Evolutionary conservation across 2,113 vertebrate genomes (phyloP).

Genomic region (Stigmatopora argus): DNA sequence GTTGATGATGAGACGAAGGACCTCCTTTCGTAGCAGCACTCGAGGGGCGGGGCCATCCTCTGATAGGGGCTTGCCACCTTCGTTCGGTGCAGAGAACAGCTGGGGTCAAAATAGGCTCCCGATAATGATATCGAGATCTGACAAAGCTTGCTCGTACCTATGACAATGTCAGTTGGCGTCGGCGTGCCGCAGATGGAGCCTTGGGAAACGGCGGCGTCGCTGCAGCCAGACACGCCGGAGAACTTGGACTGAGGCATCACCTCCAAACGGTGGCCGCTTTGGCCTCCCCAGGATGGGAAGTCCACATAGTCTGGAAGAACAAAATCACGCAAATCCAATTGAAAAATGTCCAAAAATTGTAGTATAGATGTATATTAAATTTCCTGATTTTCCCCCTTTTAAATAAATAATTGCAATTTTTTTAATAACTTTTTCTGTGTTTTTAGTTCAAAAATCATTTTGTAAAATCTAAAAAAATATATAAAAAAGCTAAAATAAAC

Average conservation of each 20-base stretch:
- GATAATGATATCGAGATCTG: too few species aligned
- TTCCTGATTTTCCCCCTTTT: too few species aligned
- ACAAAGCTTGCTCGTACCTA: constrained; percentile 70
- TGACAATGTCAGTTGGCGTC: constrained; percentile 80
- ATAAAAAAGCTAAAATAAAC: too few species aligned
- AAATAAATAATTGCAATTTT: too few species aligned
- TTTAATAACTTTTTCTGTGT: too few species aligned
- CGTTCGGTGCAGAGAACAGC: constrained; percentile 32
- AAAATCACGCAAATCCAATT: neutral
- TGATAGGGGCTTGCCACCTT: constrained; percentile 87
- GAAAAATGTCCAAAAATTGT: too few species aligned
- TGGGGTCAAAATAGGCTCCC: neutral
- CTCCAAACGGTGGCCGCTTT: constrained; percentile 86
- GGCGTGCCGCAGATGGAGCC: constrained; percentile 87
- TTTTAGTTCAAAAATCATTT: too few species aligned
- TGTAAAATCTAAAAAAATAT: too few species aligned
- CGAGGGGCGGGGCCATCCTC: constrained; percentile 92
- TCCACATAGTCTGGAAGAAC: constrained; percentile 81
- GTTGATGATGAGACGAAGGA: constrained; percentile 91
- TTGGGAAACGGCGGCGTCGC: constrained; percentile 87
- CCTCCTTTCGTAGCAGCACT: constrained; percentile 91
- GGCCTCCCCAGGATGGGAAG: constrained; percentile 90
- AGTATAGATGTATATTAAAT: too few species aligned
- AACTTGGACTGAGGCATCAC: constrained; percentile 89
- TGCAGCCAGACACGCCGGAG: constrained; percentile 93